Evolutionary conservation across 2,113 vertebrate species (phyloP).

Genomic region (Anseranas semipalmata): DNA sequence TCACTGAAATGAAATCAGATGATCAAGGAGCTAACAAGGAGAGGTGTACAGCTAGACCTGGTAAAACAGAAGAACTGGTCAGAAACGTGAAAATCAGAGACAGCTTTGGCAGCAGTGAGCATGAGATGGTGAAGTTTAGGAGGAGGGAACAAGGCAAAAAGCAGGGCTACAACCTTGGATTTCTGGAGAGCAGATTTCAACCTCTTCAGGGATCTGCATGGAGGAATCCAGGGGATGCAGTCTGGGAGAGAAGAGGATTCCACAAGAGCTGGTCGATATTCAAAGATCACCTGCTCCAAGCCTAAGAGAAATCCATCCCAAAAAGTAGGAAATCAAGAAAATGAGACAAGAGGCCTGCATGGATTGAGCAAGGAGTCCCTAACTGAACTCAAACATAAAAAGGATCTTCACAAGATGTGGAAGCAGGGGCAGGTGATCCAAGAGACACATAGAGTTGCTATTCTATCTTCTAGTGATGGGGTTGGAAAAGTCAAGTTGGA

Average conservation of each 20-base stretch:
- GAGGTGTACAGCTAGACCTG: not conserved
- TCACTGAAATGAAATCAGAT: not conserved
- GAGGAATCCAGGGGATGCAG: not conserved
- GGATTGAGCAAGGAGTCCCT: not conserved
- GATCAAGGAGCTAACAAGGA: not conserved
- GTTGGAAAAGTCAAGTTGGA: not conserved
- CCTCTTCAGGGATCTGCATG: not conserved
- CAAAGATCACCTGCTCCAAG: fast-evolving
- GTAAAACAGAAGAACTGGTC: not conserved
- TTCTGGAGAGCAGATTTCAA: not conserved
- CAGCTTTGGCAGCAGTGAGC: not conserved
- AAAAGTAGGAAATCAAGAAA: not conserved
- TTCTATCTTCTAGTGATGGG: not conserved
- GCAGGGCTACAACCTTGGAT: not conserved
- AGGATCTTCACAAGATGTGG: not conserved
- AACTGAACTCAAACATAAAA: not conserved
- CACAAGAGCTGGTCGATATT: not conserved
- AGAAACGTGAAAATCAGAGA: not conserved
- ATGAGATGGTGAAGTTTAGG: not conserved
- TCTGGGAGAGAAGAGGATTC: not conserved
- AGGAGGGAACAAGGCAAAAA: not conserved
- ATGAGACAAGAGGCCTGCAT: not conserved
- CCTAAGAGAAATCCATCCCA: not conserved
- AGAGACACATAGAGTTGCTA: not conserved
- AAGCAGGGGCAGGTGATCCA: not conserved